A percentile compares a stretch with the other conserved stretches of the same genome.
Conservation (phyloP, 2,888 invertebrate genomes). For the Tridacna gigas region DNA sequence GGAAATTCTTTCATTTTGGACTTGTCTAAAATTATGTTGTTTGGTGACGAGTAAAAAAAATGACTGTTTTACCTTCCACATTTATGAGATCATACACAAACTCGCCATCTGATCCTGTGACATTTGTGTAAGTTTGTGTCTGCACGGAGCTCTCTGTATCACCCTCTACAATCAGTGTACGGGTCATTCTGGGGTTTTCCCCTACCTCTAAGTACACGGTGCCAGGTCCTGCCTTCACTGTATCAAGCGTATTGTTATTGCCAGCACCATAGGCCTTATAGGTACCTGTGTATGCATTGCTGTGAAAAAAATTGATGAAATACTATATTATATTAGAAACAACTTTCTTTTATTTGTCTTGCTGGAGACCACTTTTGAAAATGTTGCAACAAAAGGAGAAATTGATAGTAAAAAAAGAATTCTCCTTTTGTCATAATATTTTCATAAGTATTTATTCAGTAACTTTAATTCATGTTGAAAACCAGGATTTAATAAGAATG, state of each 20-base stretch:
- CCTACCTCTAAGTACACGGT: constrained; percentile 72
- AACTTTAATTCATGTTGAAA: no score
- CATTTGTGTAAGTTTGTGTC: constrained; percentile 67
- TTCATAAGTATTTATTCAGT: no score
- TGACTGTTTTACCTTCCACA: constrained; percentile 66
- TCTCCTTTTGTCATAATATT: no score
- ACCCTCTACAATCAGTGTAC: constrained; percentile 64
- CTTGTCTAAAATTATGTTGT: no score
- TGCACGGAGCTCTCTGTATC: constrained; percentile 65
- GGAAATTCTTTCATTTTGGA: no score
- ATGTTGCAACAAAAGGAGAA: no score
- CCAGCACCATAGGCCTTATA: constrained; percentile 74
- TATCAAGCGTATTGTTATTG: constrained; percentile 61
- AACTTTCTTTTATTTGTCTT: neutral
- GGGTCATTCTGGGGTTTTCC: constrained; percentile 42
- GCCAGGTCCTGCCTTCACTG: constrained; percentile 76
- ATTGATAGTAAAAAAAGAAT: no score
- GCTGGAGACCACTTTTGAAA: no score
- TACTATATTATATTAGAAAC: neutral
- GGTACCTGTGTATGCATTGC: constrained; percentile 67
- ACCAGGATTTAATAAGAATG: no score
- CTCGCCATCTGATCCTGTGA: constrained; percentile 60
- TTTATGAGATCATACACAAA: constrained; percentile 67
- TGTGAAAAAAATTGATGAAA: constrained; percentile 22
- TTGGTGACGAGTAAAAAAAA: no score